These are phyloP conservation scores for Cryptocephalus primarius DNA, from an alignment of 2,888 invertebrate species.

Conservation along the genomic window DNA sequence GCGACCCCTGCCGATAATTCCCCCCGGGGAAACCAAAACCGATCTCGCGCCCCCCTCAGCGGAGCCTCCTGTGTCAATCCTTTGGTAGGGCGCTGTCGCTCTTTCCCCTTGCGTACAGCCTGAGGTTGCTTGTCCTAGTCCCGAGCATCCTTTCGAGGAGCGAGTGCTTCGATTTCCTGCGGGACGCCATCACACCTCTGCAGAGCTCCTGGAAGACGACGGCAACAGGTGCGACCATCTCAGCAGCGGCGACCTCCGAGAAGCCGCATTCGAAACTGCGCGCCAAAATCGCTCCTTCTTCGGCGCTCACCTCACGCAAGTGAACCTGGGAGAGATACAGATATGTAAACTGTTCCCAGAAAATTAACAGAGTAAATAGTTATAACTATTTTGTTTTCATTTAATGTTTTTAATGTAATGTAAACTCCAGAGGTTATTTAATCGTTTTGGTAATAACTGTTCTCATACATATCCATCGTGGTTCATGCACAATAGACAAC, in stretches of 20 bases:
- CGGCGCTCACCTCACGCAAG: conserved; percentile 73
- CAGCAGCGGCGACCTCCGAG: conserved; percentile 79
- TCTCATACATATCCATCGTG: too few relatives aligned
- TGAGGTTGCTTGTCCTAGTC: conserved; percentile 53
- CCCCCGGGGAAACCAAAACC: too few relatives aligned
- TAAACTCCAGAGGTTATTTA: too few relatives aligned
- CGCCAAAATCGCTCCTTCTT: conserved; percentile 80
- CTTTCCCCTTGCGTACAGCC: conserved; percentile 74
- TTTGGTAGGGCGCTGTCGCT: conserved; percentile 83
- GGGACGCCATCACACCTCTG: conserved; percentile 65
- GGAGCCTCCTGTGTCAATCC: conserved; percentile 42
- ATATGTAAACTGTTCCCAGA: too few relatives aligned
- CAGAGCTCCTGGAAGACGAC: conserved; percentile 77
- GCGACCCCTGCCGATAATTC: too few relatives aligned
- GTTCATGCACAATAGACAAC: too few relatives aligned
- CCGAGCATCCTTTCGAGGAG: conserved; percentile 75
- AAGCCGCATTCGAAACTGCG: conserved; percentile 84
- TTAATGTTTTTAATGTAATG: too few relatives aligned
- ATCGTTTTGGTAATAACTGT: too few relatives aligned
- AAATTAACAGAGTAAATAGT: too few relatives aligned
- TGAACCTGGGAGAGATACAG: conserved; percentile 41
- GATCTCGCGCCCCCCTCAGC: not conserved
- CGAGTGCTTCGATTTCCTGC: conserved; percentile 77
- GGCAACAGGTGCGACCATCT: conserved; percentile 74
- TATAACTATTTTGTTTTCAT: not conserved